Evolutionary conservation across 2,113 vertebrate species (phyloP), one percentile per base, ranked within the genome.

Genomic region (Okapia johnstoni): DNA sequence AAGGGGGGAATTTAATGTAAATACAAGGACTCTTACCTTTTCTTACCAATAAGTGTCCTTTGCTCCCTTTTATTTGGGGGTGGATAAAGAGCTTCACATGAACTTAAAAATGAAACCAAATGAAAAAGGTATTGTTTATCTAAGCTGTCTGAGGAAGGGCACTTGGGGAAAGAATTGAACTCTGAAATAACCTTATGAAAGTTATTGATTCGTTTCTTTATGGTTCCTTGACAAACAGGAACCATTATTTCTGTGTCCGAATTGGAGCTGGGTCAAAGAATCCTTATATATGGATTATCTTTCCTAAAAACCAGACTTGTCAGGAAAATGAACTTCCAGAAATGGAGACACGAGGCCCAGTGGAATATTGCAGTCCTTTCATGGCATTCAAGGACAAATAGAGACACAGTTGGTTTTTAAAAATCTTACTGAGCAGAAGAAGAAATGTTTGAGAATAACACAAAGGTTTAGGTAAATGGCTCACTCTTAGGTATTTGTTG

Each of bases 121-220:
- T 94, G 91, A 90, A 96, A 96, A 97, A 91, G 88, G 46, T 58
- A 85, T 94, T 98, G 85, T 97, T 97, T 97, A 93, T 97, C 95
- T 97, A 88, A 95, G 88, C 90, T 98, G 95, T 95, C 96, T 89
- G 77, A 83, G 83, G 52, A 97, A 95, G 61, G 91, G 77, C 88
- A 79, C 94, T 97, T 91, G 97, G 93, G 93, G 54, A 85, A 96
- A 92, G 94, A 97, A 94, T 61, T 97, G 97, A 93, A 94, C 96
- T 97, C 95, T 96, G 79, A 98, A 97, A 95, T 97, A 96, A 97
- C 97, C 85, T 94, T 97, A 89, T 97, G 96, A 97, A 96, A 97
- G 90, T 95, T 98, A 98, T 97, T 95, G 96, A 98, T 98, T 97
- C 0, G 3, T 91, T 97, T 93, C 88, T 97, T 97, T 97, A 97